phyloP scores from a whole-genome alignment of 2,113 vertebrate species.

The Pseudopipra pipra region DNA sequence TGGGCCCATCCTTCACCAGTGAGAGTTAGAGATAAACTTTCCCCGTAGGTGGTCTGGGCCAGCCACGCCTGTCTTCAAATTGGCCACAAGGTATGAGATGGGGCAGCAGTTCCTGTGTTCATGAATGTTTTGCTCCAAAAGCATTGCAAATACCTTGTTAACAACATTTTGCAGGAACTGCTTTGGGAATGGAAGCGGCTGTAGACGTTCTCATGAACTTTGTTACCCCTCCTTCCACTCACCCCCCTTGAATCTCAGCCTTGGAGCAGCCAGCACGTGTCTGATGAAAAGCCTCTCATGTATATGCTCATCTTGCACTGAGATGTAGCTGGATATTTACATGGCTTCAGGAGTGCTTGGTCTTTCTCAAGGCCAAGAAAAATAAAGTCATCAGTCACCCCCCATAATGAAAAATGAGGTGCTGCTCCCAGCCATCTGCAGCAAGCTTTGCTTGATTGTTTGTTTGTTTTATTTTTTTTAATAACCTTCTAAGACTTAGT shows the following conservation, averaged over 20 bases:
- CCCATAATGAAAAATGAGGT: conserved; percentile 43
- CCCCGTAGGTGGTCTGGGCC: not conserved
- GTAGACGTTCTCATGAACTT: not conserved
- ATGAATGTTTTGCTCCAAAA: not conserved
- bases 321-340: not conserved
- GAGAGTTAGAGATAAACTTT: not conserved
- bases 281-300: not conserved
- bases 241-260: not conserved
- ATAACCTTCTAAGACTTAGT: not conserved
- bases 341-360: not conserved
- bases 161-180: not conserved
- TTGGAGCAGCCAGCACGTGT: not conserved
- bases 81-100: not conserved
- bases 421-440: conserved; percentile 36
- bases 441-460: not conserved
- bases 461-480: not conserved
- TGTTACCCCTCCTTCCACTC: not conserved
- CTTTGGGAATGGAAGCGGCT: not conserved
- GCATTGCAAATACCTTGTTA: not conserved
- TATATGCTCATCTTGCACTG: not conserved
- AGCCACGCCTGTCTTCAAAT: not conserved
- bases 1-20: not conserved
- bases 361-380: conserved; percentile 55
- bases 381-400: conserved; percentile 30
- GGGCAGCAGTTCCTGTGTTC: not conserved